Percentiles rank a stretch among this genome's conserved stretches.
Conservation (phyloP, 37 sponge, comb jelly and placozoan species). For the Dysidea cf. avara region DNA sequence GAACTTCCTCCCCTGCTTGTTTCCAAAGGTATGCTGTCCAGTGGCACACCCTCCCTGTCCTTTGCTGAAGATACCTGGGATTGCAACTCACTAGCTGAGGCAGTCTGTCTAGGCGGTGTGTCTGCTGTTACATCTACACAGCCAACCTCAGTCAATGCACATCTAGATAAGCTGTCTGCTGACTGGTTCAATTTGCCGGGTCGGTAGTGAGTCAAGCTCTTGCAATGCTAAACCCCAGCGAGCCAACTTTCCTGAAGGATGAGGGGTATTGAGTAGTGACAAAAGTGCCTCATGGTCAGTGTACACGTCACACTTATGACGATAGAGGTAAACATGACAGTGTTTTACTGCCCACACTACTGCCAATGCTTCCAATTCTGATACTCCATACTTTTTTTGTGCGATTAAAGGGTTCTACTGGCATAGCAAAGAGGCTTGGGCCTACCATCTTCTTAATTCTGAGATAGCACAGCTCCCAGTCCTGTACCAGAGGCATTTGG, state of each 20-base stretch:
- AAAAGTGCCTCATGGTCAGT: slow-evolving; percentile 54
- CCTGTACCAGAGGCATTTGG: slow-evolving; percentile 31
- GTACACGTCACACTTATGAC: slow-evolving; percentile 31
- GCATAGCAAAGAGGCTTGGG: slow-evolving; percentile 42
- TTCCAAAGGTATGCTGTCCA: too few relatives aligned
- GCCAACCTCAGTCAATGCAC: too few relatives aligned
- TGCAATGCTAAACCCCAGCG: slow-evolving; percentile 45
- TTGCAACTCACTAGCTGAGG: too few relatives aligned
- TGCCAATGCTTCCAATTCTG: slow-evolving; percentile 67
- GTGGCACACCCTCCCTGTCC: too few relatives aligned
- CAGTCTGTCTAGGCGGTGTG: too few relatives aligned
- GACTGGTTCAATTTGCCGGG: slow-evolving; percentile 27
- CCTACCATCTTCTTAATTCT: slow-evolving; percentile 13
- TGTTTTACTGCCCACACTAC: slow-evolving; percentile 47
- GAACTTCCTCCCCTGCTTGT: too few relatives aligned
- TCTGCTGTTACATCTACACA: too few relatives aligned
- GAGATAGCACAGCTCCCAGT: slow-evolving; percentile 45
- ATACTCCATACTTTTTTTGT: slow-evolving; percentile 63
- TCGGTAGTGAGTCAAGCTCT: slow-evolving; percentile 23
- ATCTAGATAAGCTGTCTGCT: slow-evolving; percentile 49
- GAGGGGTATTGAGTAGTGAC: slow-evolving; percentile 23
- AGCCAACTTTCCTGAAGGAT: slow-evolving; percentile 43
- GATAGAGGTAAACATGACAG: slow-evolving; percentile 37
- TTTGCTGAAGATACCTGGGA: too few relatives aligned
- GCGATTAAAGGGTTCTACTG: slow-evolving; percentile 14